phyloP scores from a whole-genome alignment of 2,113 vertebrate species.

The Gymnorhina tibicen region DNA sequence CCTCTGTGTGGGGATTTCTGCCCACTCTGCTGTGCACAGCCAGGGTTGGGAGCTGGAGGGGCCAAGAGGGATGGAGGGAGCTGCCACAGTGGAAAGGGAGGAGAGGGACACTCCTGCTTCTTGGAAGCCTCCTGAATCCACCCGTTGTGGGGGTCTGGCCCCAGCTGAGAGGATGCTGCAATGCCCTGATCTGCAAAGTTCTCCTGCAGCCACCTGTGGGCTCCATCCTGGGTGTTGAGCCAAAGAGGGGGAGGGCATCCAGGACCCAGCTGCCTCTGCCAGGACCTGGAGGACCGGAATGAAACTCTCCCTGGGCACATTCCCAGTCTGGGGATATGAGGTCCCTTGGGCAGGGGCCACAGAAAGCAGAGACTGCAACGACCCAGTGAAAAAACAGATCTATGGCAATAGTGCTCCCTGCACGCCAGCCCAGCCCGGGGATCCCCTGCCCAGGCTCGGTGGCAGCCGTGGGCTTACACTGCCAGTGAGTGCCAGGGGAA shows the following conservation, averaged over 20 bases:
- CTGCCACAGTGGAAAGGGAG: not conserved
- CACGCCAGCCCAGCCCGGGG: rapidly evolving
- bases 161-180: not conserved
- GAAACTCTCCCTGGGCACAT: not conserved
- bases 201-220: not conserved
- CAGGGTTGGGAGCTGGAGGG: not conserved
- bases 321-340: not conserved
- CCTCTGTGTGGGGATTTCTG: rapidly evolving
- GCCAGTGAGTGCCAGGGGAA: rapidly evolving
- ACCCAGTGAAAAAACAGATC: not conserved
- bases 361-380: not conserved
- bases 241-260: not conserved
- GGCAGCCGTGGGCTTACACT: not conserved
- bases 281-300: not conserved
- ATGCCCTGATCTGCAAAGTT: not conserved
- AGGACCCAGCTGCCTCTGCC: not conserved
- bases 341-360: not conserved
- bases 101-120: not conserved
- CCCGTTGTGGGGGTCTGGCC: rapidly evolving
- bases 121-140: not conserved
- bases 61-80: not conserved
- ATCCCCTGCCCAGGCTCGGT: not conserved
- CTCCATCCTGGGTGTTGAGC: not conserved
- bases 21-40: not conserved
- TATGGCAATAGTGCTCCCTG: not conserved